These are phyloP conservation scores for Caenorhabditis angaria DNA, from an alignment of 2,888 invertebrate species.

Conservation along the genomic window DNA sequence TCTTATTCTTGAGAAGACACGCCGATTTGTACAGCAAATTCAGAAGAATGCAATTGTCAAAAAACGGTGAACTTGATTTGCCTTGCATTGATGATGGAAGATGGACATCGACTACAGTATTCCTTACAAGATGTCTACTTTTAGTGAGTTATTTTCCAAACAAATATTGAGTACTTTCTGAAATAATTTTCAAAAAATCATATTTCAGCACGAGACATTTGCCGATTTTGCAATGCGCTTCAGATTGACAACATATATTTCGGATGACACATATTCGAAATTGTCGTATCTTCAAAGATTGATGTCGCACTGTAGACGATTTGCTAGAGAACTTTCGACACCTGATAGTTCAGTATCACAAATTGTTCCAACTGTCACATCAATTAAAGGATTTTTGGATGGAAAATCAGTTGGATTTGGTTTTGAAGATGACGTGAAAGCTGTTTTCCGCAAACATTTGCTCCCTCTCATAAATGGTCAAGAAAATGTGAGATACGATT, in stretches of 20 bases:
- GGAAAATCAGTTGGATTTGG: not conserved
- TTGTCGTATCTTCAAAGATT: conserved; percentile 9
- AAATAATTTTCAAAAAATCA: not conserved
- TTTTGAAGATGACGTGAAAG: not conserved
- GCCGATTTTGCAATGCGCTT: conserved; percentile 2
- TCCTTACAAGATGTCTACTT: conserved; percentile 19
- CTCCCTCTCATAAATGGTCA: not conserved
- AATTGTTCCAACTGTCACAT: conserved; percentile 15
- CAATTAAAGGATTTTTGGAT: not conserved
- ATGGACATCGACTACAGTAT: conserved; percentile 10
- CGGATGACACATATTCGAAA: conserved; percentile 1
- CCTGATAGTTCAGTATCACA: conserved; percentile 15
- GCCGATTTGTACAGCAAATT: conserved; percentile 21
- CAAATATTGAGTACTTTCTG: too few species aligned
- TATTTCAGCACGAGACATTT: conserved; percentile 24
- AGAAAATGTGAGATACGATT: conserved; percentile 1
- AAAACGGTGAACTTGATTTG: conserved; percentile 15
- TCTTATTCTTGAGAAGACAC: conserved; percentile 1
- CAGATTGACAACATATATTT: conserved; percentile 3
- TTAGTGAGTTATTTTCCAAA: conserved; percentile 8
- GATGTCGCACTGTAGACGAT: conserved; percentile 9
- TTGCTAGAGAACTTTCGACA: conserved; percentile 1
- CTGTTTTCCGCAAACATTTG: conserved; percentile 5
- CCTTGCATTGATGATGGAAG: conserved; percentile 10
- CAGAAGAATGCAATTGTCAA: conserved; percentile 20